Conservation (phyloP, 2,797 vertebrate genomes). For the Vipera ursinii region DNA sequence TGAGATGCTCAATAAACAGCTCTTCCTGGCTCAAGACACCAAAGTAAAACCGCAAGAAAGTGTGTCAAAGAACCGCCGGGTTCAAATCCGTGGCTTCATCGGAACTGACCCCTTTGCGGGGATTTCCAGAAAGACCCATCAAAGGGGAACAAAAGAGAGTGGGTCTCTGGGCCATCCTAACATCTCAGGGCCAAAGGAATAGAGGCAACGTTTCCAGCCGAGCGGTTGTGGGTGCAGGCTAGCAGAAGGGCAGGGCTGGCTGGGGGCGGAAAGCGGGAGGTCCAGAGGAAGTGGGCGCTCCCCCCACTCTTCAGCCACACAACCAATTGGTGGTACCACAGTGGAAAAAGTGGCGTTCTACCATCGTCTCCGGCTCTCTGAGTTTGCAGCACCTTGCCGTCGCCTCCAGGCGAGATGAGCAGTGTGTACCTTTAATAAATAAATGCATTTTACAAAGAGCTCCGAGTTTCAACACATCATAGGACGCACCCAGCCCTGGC, state of each 20-base stretch:
- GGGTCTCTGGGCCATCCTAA: background rate
- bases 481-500: background rate
- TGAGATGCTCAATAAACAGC: too few species aligned
- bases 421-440: background rate
- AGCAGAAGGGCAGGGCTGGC: background rate
- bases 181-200: background rate
- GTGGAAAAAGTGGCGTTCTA: background rate
- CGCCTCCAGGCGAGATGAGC: background rate
- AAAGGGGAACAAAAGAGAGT: background rate
- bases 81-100: background rate
- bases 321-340: background rate
- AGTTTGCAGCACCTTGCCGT: background rate
- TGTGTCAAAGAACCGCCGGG: background rate
- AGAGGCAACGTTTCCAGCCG: background rate
- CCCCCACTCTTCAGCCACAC: background rate
- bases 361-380: rapidly evolving
- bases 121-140: background rate
- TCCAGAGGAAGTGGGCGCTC: background rate
- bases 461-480: background rate
- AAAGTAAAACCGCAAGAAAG: background rate
- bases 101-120: background rate
- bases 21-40: background rate
- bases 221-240: background rate
- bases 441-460: background rate
- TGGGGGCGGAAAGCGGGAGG: background rate